Conservation (phyloP, 2,888 invertebrate genomes). For the Gisinianus flammeolus region DNA sequence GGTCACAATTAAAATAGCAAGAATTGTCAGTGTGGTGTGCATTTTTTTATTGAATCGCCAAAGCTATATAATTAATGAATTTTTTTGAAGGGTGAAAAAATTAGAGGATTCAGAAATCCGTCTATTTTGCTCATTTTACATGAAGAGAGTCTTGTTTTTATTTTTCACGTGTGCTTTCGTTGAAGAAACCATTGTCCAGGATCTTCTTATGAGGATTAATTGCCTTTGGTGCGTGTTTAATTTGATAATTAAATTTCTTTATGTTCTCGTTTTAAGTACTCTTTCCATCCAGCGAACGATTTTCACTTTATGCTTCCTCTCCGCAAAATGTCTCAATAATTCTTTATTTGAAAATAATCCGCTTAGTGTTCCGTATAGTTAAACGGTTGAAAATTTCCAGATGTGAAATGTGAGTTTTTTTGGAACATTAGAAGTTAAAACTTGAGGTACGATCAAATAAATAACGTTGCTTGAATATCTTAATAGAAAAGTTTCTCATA, state of each 20-base stretch:
- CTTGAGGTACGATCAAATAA: slow-evolving; percentile 2
- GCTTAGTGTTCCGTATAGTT: too few species aligned
- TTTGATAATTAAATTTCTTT: too few species aligned
- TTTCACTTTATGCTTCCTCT: too few species aligned
- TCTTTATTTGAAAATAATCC: too few species aligned
- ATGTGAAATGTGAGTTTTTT: background rate
- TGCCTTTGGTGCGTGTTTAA: too few species aligned
- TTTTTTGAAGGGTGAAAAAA: background rate
- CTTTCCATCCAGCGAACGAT: too few species aligned
- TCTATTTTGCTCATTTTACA: background rate
- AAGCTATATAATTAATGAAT: background rate
- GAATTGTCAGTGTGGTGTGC: slow-evolving; percentile 35
- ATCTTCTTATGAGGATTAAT: too few species aligned
- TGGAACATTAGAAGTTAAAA: slow-evolving; percentile 1
- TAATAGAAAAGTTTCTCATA: too few species aligned
- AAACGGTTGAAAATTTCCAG: too few species aligned
- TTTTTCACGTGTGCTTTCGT: background rate
- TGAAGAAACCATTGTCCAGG: background rate
- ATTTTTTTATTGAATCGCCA: background rate
- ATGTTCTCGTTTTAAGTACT: too few species aligned
- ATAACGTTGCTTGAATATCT: too few species aligned
- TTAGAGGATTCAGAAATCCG: background rate
- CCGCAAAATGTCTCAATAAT: too few species aligned
- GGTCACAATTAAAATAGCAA: slow-evolving; percentile 31
- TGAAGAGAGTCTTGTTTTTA: background rate